Evolutionary conservation across 2,113 vertebrate genomes (phyloP).

Genomic region (Megatriorchis doriae): DNA sequence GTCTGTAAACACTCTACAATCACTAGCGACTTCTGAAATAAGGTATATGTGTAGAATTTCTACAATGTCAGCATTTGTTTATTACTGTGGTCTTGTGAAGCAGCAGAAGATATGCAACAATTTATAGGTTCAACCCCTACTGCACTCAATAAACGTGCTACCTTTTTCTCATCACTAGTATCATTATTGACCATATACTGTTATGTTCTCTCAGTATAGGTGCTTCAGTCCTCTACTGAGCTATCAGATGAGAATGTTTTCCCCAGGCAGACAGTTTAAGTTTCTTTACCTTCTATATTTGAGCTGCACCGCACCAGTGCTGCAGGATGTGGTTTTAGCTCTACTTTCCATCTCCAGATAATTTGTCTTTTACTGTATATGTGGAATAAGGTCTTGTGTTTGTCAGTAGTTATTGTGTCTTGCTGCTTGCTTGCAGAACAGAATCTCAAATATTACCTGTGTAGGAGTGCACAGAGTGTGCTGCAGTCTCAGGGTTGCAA

Average conservation of each 20-base stretch:
- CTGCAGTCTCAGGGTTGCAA: not conserved
- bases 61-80: not conserved
- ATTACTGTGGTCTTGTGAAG: not conserved
- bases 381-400: not conserved
- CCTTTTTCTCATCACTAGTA: not conserved
- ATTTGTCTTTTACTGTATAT: not conserved
- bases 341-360: not conserved
- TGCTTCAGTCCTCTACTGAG: not conserved
- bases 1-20: not conserved
- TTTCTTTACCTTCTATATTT: not conserved
- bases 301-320: not conserved
- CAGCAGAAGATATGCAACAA: not conserved
- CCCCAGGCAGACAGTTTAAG: not conserved
- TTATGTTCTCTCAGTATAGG: not conserved
- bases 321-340: not conserved
- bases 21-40: not conserved
- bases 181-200: not conserved
- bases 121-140: not conserved
- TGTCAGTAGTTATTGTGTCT: not conserved
- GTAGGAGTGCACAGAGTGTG: not conserved
- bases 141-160: not conserved
- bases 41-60: not conserved
- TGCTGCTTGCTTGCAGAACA: not conserved
- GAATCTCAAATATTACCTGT: not conserved
- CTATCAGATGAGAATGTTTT: not conserved